phyloP scores from a whole-genome alignment of 1,140 invertebrate species.

The Rhyzopertha dominica region DNA sequence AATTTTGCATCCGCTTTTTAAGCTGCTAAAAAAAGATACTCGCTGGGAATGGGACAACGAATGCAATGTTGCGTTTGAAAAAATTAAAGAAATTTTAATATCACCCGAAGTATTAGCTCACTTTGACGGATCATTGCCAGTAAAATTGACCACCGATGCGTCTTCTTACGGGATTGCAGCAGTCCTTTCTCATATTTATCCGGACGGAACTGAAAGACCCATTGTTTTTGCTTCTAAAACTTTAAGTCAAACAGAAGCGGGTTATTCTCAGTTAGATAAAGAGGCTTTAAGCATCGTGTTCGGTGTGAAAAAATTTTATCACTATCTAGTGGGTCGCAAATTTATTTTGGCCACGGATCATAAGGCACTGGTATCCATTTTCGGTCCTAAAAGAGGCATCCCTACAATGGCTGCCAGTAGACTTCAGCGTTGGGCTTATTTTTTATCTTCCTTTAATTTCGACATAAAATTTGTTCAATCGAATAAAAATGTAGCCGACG shows the following conservation, averaged over 20 bases:
- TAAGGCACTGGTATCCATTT: slow-evolving; percentile 23
- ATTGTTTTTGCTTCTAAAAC: slow-evolving; percentile 23
- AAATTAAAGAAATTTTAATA: slow-evolving; percentile 29
- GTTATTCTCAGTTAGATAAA: slow-evolving; percentile 28
- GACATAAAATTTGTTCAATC: slow-evolving; percentile 10
- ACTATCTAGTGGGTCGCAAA: slow-evolving; percentile 43
- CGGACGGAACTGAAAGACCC: slow-evolving; percentile 19
- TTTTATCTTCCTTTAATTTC: slow-evolving; percentile 7
- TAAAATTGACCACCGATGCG: slow-evolving; percentile 14
- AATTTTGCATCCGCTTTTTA: slow-evolving; percentile 22
- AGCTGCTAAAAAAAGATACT: slow-evolving; percentile 20
- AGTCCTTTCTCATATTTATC: slow-evolving; percentile 11
- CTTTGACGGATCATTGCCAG: slow-evolving; percentile 11
- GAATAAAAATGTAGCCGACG: slow-evolving; percentile 1
- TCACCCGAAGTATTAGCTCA: slow-evolving; percentile 24
- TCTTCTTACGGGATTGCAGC: slow-evolving; percentile 12
- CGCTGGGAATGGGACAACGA: slow-evolving; percentile 17
- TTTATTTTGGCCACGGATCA: slow-evolving; percentile 49
- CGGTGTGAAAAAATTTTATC: slow-evolving; percentile 44
- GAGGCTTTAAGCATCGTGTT: slow-evolving; percentile 27
- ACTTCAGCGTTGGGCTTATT: slow-evolving; percentile 8
- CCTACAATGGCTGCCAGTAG: slow-evolving; percentile 15
- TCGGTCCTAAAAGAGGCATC: slow-evolving; percentile 7
- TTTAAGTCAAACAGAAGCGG: slow-evolving; percentile 18
- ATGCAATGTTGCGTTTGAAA: slow-evolving; percentile 23